Base-by-base conservation (phyloP, 2,888 invertebrate genomes). In the Ceraclea dissimilis region DNA sequence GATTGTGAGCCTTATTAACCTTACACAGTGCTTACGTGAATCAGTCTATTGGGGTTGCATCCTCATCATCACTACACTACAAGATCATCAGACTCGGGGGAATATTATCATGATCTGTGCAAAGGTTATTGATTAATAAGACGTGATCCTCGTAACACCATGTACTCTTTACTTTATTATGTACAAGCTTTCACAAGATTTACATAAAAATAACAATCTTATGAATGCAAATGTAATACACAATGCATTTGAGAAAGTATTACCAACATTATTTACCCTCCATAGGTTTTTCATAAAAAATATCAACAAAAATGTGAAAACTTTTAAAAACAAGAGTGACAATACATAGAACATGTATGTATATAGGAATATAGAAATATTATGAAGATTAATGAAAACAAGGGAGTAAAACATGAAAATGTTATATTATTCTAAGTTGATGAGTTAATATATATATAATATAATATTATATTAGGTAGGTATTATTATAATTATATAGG, bases 141-240 rank as follows among this genome's bases (percentile, higher is more conserved):
- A 19, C 55, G 56, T 46, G 47, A 53, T 39, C 5, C 52, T 59
- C 33, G 52, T 56, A 59, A 59, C 59, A 56, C 59, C 58, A 59
- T 56, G 57, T 61, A 56, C 57, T 61, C 54, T 51, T 52, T 58
- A 62, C 58, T 60, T 61, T 58, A 56, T 60, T 61, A 62, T 62
- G 54, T 62, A 62, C 60, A 62, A 54, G 60, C 58, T 57, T 60
- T 58, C 59, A 56, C 57, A 61, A 61, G 61, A 61, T 59, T 52
- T 54, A 55, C 59, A 59, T 58, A 58, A 61, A 61, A 61, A 59
- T 59, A 59, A 57, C 54, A 54, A 57, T 56, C 57, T 57, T 57
- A 57, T 53, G 57, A 57, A 49, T 52, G 46, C 39, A 20, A 44
- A 57, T 57, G 57, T 57, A 39, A 39, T 39, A 39, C 39, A 39